A percentile compares a stretch with the other conserved stretches of the same genome.
phyloP scores from a whole-genome alignment of 2,113 vertebrate species.

The Crotalus viridis region DNA sequence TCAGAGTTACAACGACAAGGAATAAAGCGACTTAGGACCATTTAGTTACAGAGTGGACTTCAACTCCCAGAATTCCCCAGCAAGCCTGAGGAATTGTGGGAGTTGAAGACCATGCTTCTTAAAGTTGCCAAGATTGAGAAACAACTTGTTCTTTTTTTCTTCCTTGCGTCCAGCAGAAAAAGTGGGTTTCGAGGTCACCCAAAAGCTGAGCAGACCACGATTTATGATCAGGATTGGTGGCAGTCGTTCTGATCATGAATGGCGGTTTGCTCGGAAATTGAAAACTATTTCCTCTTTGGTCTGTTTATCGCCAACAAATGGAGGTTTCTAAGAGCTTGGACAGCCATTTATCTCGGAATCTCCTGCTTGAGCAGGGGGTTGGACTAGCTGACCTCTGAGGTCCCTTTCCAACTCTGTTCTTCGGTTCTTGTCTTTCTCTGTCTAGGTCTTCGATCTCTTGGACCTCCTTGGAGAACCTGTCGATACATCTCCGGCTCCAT shows the following conservation, averaged over 20 bases:
- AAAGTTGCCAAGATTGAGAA: neutral
- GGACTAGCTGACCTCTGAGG: neutral
- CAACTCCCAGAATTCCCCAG: neutral
- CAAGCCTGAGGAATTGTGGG: neutral
- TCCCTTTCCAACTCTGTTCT: neutral
- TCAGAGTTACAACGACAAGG: neutral
- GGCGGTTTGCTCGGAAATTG: neutral
- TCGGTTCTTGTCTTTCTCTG: neutral
- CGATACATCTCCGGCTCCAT: constrained; percentile 25
- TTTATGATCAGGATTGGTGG: no score
- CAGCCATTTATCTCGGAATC: neutral
- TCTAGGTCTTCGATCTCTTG: constrained; percentile 79
- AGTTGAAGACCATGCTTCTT: neutral
- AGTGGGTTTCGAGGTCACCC: neutral
- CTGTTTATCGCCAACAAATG: neutral
- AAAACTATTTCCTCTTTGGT: no score
- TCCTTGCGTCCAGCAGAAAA: neutral
- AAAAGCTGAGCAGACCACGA: neutral
- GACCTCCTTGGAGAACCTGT: constrained; percentile 64
- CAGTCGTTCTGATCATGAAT: no score
- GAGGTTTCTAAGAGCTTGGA: neutral
- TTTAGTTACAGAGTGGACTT: neutral
- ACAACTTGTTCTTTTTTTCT: neutral
- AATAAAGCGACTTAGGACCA: neutral
- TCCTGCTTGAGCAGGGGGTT: neutral